These are phyloP conservation scores for Dendrocincla tyrannina DNA, from an alignment of 2,797 vertebrate genomes.

Conservation along the genomic window DNA sequence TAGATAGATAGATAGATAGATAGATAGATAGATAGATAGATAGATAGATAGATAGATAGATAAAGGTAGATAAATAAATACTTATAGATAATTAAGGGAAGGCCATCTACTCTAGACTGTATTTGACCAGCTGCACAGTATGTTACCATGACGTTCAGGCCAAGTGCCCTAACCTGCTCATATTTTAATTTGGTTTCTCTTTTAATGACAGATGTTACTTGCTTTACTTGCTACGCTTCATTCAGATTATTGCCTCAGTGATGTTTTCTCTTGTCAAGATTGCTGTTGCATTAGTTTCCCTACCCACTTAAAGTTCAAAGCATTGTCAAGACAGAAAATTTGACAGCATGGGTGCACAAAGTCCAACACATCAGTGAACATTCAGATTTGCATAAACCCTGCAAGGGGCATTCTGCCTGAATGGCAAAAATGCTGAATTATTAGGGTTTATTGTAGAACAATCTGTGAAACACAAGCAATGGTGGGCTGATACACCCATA, in stretches of 20 bases:
- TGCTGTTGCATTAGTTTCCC: neutral
- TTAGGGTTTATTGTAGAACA: neutral
- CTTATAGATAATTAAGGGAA: neutral
- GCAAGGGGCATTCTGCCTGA: neutral
- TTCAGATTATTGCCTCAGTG: neutral
- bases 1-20: neutral
- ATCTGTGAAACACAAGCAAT: neutral
- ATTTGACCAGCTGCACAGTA: neutral
- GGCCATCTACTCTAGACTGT: neutral
- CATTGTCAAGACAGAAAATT: neutral
- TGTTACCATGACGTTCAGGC: rapidly evolving
- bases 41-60: neutral
- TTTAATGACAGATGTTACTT: neutral
- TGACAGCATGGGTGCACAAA: neutral
- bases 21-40: neutral
- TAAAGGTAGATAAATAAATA: too few species aligned
- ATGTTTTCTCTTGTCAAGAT: neutral
- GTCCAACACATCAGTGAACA: neutral
- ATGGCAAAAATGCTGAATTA: neutral
- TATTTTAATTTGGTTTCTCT: neutral
- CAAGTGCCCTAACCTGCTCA: neutral
- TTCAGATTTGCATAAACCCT: neutral
- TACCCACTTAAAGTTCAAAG: neutral
- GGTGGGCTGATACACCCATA: neutral
- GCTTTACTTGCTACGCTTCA: neutral